Base-by-base conservation (phyloP, 2,888 invertebrate species). In the Protodeltote pygarga region DNA sequence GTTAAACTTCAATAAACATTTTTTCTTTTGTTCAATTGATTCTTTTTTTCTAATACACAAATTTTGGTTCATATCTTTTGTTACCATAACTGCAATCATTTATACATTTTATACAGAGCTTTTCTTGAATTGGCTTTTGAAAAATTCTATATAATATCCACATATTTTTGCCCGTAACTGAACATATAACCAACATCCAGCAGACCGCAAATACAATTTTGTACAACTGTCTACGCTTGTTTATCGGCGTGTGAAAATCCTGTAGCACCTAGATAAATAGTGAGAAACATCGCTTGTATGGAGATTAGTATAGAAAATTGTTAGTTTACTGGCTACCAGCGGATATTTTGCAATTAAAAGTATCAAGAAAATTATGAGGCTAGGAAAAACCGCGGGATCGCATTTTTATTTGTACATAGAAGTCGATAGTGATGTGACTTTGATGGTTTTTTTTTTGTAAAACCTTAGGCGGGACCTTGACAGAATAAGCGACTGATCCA, bases 221-320 rank as follows among this genome's bases (percentile, higher is more conserved):
- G 55, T 46, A 54, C 35, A 41, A 0, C 34, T 58, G 59, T 65
- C 61, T 62, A 60, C 71, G 68, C 47, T 10, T 41, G 15, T 27
- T 20, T 73, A 74, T 78, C 77, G 15, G 1, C 55, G 62, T 78
- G 79, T 24, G 78, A 77, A 76, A 20, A 75, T 77, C 39, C 5
- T 27, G 16, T 9, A 8, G 13, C 11, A n/a, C 24, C 23, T 52
- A 50, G 38, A 49, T 65, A 47, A 40, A 34, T 23, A 49, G 57
- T 65, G 72, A 48, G 64, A 70, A 69, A 51, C 33, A 46, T 20
- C 52, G 35, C 44, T 71, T 67, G 61, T 67, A 64, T 71, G 71
- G 49, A 66, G 70, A 67, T 67, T 53, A 21, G 45, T 29, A 1
- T 27, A 39, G 71, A 55, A 68, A 68, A 68, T 71, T 70, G 57